Conservation (phyloP, 2,113 vertebrate species). For the Ranitomeya imitator region DNA sequence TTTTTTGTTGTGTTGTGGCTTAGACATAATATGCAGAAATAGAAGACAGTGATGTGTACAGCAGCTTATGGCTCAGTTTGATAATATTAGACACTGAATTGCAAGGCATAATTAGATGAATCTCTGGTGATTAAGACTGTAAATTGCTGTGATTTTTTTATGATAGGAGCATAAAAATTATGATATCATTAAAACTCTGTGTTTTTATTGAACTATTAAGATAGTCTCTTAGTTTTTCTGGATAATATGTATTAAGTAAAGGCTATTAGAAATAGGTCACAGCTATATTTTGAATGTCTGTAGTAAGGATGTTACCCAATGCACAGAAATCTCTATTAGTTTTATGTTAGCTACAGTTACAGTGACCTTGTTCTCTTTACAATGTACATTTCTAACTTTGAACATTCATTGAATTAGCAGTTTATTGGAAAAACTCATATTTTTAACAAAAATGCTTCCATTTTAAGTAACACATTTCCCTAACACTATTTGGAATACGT, state of each 20-base stretch:
- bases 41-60: conserved; percentile 27
- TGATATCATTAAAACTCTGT: conserved; percentile 52
- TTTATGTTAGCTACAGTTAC: background rate
- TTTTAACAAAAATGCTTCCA: background rate
- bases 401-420: background rate
- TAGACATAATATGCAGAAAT: conserved; percentile 4
- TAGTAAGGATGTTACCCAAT: background rate
- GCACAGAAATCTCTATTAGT: background rate
- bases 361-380: background rate
- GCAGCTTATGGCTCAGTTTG: conserved; percentile 35
- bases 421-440: background rate
- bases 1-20: conserved; percentile 29
- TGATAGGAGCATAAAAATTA: conserved; percentile 43
- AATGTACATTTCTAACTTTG: background rate
- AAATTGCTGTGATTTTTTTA: conserved; percentile 54
- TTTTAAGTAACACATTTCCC: background rate
- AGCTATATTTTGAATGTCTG: background rate
- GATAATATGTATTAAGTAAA: conserved; percentile 40
- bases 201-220: conserved; percentile 55
- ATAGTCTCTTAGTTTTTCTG: conserved; percentile 13
- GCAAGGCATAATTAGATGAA: conserved; percentile 50
- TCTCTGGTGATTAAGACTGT: conserved; percentile 51
- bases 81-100: conserved; percentile 49
- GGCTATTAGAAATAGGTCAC: conserved; percentile 10
- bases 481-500: background rate